Conservation (phyloP, 35 echinoderm and acorn worm species). For the Lytechinus variegatus region DNA sequence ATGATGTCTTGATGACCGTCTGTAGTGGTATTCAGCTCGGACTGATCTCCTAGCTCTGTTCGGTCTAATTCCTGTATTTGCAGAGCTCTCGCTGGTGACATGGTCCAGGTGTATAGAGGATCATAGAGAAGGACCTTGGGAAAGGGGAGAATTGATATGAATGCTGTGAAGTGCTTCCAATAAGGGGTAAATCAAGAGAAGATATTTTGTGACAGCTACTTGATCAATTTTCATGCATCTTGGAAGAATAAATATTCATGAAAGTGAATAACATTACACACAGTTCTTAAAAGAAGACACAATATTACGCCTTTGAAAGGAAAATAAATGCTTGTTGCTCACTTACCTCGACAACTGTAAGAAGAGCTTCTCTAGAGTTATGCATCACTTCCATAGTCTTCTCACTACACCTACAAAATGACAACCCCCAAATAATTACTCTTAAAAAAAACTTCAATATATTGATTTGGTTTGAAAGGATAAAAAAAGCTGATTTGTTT, state of each 20-base stretch:
- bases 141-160: background rate
- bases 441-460: no score
- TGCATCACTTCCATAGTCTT: slow-evolving; percentile 99
- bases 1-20: slow-evolving; percentile 33
- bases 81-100: slow-evolving; percentile 84
- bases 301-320: no score
- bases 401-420: slow-evolving; percentile 98
- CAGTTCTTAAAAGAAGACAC: no score
- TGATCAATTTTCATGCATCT: no score
- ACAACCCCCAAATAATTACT: no score
- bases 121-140: slow-evolving; percentile 92
- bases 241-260: no score
- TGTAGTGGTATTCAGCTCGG: slow-evolving; percentile 69
- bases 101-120: slow-evolving; percentile 93
- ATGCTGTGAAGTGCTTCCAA: no score
- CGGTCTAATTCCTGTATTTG: slow-evolving; percentile 66
- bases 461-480: no score
- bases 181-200: no score
- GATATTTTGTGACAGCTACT: no score
- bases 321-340: background rate
- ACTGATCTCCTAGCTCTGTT: slow-evolving; percentile 64
- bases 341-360: slow-evolving; percentile 91
- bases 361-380: slow-evolving; percentile 84
- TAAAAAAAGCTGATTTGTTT: no score
- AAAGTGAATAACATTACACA: no score